phyloP scores from a whole-genome alignment of 2,888 invertebrate species.

The Schizaphis graminum region DNA sequence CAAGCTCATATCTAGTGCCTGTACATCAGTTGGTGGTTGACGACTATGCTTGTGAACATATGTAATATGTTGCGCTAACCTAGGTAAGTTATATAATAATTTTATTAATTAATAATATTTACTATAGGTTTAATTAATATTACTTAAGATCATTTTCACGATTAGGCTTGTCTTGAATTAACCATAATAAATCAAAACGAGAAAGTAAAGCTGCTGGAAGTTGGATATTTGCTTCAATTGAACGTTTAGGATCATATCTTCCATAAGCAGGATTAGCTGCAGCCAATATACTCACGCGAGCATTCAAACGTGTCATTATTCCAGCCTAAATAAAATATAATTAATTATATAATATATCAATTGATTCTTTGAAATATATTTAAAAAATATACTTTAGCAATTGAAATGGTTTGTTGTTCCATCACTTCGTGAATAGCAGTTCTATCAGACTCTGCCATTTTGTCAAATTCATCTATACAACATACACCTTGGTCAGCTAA shows the following conservation, averaged over 20 bases:
- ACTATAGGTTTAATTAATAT: constrained; percentile 22
- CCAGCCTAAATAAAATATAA: constrained; percentile 79
- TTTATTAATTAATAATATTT: neutral
- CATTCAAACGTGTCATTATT: constrained; percentile 98
- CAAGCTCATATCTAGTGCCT: constrained; percentile 90
- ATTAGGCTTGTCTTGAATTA: constrained; percentile 86
- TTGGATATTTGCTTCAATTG: constrained; percentile 97
- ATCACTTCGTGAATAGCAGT: constrained; percentile 98
- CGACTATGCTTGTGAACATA: constrained; percentile 94
- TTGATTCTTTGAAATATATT: constrained; percentile 52
- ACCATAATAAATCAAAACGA: constrained; percentile 95
- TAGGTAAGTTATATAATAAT: constrained; percentile 62
- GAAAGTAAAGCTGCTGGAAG: constrained; percentile 97
- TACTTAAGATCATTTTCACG: constrained; percentile 78
- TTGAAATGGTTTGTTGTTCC: constrained; percentile 99
- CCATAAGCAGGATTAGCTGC: constrained; percentile 99
- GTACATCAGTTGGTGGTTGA: constrained; percentile 83
- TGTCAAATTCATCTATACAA: constrained; percentile 99
- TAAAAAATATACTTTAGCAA: constrained; percentile 83
- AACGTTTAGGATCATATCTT: constrained; percentile 94
- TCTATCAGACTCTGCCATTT: constrained; percentile 96
- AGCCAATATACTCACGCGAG: constrained; percentile 94
- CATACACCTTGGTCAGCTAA: constrained; percentile 97
- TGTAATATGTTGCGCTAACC: constrained; percentile 96
- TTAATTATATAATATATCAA: neutral